Conservation (phyloP, 2,113 vertebrate genomes). For the Anser cygnoides region DNA sequence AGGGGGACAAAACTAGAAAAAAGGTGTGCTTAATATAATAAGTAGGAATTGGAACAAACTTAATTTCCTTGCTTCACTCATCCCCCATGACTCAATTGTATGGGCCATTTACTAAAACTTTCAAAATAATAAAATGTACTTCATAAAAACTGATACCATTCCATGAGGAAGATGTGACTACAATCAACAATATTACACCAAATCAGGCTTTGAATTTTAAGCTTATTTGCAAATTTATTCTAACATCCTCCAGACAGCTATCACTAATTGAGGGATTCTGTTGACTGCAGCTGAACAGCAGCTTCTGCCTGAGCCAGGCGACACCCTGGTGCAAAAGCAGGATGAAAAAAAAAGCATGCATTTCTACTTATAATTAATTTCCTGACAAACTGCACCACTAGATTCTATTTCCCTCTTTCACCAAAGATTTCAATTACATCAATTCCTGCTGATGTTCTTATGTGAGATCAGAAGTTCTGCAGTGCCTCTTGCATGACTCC, state of each 20-base stretch:
- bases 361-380: background rate
- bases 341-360: background rate
- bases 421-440: background rate
- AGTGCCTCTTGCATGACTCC: background rate
- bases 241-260: background rate
- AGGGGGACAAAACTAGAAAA: background rate
- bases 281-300: background rate
- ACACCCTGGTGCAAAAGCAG: background rate
- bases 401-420: background rate
- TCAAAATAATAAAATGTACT: background rate
- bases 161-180: background rate
- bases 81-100: background rate
- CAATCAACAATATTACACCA: background rate
- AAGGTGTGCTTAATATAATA: background rate
- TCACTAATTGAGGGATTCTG: background rate
- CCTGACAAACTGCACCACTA: background rate
- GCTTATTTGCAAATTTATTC: background rate
- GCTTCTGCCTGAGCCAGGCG: background rate
- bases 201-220: background rate
- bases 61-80: background rate
- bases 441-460: background rate
- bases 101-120: background rate
- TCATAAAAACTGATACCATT: background rate
- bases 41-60: background rate
- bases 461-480: background rate